Percentiles rank a stretch among this genome's conserved stretches.
phyloP scores from a whole-genome alignment of 2,888 invertebrate species.

The Papilio gigon region DNA sequence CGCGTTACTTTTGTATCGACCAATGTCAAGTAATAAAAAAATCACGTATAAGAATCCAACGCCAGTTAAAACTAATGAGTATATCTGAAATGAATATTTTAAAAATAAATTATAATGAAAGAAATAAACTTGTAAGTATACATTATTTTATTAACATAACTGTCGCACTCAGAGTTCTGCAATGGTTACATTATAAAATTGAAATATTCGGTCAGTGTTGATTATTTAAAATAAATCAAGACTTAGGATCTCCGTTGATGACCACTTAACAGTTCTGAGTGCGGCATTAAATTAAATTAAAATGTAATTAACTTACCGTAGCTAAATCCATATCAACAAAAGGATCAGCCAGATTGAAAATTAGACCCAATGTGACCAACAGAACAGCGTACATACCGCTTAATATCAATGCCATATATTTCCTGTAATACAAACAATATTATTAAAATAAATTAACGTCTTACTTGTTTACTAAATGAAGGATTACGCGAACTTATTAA shows the following conservation, averaged over 20 bases:
- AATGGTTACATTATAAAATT: no score
- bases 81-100: slow-evolving; percentile 76
- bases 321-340: slow-evolving; percentile 75
- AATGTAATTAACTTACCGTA: slow-evolving; percentile 71
- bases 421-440: slow-evolving; percentile 72
- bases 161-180: no score
- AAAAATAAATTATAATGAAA: slow-evolving; percentile 32
- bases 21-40: slow-evolving; percentile 84
- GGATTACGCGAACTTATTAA: no score
- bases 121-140: not conserved
- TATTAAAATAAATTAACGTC: not conserved
- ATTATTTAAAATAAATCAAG: no score
- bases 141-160: no score
- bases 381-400: slow-evolving; percentile 87
- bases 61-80: slow-evolving; percentile 82
- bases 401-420: slow-evolving; percentile 82
- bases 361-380: slow-evolving; percentile 85
- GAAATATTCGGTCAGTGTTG: no score
- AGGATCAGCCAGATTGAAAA: slow-evolving; percentile 84
- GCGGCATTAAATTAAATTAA: slow-evolving; percentile 25
- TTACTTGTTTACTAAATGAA: no score
- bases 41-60: slow-evolving; percentile 84
- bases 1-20: slow-evolving; percentile 79
- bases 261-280: not conserved
- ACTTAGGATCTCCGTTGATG: not conserved